These are phyloP conservation scores for Urocolius indicus DNA, from an alignment of 2,113 vertebrate genomes.

Conservation along the genomic window DNA sequence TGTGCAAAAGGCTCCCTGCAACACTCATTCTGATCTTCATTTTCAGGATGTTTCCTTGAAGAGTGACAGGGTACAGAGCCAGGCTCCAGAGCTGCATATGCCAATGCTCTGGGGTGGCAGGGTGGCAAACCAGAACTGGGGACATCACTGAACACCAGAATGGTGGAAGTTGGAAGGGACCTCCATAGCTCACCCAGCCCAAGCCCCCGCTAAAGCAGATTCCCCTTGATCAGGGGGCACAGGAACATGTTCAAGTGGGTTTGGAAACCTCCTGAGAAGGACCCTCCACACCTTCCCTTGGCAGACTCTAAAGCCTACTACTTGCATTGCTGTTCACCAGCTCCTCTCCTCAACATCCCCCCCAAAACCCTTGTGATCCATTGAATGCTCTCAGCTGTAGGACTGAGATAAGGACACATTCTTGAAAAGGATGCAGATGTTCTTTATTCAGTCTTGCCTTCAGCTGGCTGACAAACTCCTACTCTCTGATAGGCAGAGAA, in stretches of 20 bases:
- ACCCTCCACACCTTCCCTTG: not conserved
- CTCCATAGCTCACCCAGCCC: no score
- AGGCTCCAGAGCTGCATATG: rapidly evolving
- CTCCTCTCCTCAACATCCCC: not conserved
- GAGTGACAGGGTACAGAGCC: rapidly evolving
- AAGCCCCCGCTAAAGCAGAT: no score
- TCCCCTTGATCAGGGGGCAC: no score
- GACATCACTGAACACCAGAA: no score
- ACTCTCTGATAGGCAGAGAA: not conserved
- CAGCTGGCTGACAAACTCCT: not conserved
- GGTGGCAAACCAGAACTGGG: not conserved
- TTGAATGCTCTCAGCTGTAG: not conserved
- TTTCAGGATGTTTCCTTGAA: not conserved
- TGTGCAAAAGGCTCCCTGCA: not conserved
- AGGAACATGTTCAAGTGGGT: no score
- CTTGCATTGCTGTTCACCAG: not conserved
- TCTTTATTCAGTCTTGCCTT: not conserved
- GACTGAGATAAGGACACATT: not conserved
- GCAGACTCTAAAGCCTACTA: not conserved
- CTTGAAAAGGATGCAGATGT: not conserved
- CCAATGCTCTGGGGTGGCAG: rapidly evolving
- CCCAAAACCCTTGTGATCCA: not conserved
- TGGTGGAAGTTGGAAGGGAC: no score
- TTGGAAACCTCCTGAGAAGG: no score
- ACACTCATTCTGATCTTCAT: not conserved